phyloP scores from a whole-genome alignment of 2,888 invertebrate species.

The Drosophila borealis region DNA sequence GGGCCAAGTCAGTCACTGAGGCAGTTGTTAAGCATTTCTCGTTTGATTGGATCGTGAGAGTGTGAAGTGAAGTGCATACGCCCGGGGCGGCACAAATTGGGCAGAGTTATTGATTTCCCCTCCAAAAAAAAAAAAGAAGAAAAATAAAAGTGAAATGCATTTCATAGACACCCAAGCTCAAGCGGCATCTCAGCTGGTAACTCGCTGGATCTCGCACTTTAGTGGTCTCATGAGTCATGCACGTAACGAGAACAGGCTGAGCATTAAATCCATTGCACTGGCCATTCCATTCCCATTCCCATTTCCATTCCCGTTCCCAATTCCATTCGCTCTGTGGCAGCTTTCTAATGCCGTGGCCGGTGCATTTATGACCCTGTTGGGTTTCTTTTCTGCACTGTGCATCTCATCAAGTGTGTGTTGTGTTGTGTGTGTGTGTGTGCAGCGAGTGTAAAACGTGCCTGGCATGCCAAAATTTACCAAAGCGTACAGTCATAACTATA shows the following conservation, averaged over 20 bases:
- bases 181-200: conserved; percentile 20
- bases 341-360: conserved; percentile 57
- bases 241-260: conserved; percentile 66
- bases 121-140: conserved; percentile 12
- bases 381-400: conserved; percentile 64
- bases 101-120: conserved; percentile 66
- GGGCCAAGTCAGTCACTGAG: conserved; percentile 29
- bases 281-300: conserved; percentile 7
- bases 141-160: conserved; percentile 68
- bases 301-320: conserved; percentile 9
- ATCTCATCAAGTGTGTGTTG: conserved; percentile 56
- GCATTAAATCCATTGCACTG: conserved; percentile 53
- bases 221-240: conserved; percentile 35
- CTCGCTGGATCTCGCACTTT: conserved; percentile 26
- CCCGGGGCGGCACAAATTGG: conserved; percentile 42
- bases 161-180: conserved; percentile 14
- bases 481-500: conserved; percentile 50
- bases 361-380: conserved; percentile 65
- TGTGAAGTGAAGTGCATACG: conserved; percentile 37
- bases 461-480: conserved; percentile 66
- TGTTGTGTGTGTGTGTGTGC: conserved; percentile 5
- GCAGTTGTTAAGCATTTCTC: conserved; percentile 31
- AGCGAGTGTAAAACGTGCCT: conserved; percentile 67
- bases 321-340: conserved; percentile 35
- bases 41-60: conserved; percentile 53